Evolutionary conservation across 2,888 invertebrate species (phyloP).

Genomic region (Drosophila barbarae): DNA sequence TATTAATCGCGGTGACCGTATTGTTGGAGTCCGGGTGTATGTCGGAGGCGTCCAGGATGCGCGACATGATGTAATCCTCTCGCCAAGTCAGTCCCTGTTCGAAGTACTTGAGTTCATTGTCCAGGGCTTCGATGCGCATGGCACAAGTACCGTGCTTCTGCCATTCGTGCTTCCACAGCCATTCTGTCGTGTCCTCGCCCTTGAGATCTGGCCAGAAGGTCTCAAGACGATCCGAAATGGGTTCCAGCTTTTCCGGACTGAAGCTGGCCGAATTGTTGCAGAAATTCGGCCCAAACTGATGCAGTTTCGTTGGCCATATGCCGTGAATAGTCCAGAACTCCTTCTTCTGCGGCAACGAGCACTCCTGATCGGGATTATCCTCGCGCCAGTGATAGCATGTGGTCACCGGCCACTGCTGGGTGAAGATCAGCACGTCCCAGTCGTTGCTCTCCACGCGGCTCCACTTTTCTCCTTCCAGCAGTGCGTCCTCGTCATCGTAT

Average conservation of each 20-base stretch:
- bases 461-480: conserved; percentile 6
- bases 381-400: conserved; percentile 87
- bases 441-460: conserved; percentile 71
- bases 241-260: conserved; percentile 82
- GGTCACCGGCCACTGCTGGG: conserved; percentile 89
- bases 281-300: conserved; percentile 85
- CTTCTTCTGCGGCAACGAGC: conserved; percentile 82
- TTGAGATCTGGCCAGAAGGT: conserved; percentile 88
- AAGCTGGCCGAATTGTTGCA: conserved; percentile 87
- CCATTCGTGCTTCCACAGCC: conserved; percentile 91
- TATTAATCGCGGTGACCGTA: conserved; percentile 80
- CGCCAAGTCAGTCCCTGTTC: conserved; percentile 83
- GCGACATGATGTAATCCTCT: conserved; percentile 83
- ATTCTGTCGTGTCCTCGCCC: conserved; percentile 77
- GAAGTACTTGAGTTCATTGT: conserved; percentile 86
- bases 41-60: conserved; percentile 81
- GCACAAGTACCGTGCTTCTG: conserved; percentile 91
- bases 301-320: conserved; percentile 88
- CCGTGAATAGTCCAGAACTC: conserved; percentile 90
- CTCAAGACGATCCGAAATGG: conserved; percentile 82
- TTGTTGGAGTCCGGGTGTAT: conserved; percentile 82
- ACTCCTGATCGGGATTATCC: conserved; percentile 82
- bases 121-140: conserved; percentile 81
- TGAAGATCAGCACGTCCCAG: conserved; percentile 89
- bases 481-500: conserved; percentile 3